These are phyloP conservation scores for Chaenodraco wilsoni DNA, from an alignment of 2,797 vertebrate genomes.

Conservation along the genomic window DNA sequence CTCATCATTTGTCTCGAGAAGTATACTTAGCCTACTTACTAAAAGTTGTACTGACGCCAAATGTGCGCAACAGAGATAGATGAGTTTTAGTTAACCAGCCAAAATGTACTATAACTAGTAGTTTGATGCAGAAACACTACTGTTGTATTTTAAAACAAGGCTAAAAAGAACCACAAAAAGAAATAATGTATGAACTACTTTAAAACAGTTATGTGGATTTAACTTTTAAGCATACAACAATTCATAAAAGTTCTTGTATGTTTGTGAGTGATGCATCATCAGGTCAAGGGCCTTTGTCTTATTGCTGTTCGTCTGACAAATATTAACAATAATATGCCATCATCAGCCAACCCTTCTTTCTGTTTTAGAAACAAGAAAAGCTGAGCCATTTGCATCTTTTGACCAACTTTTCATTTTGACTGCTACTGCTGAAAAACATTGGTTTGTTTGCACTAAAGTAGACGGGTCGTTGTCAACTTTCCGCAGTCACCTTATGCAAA, in stretches of 20 bases:
- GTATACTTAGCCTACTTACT: not conserved
- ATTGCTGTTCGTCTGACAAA: not conserved
- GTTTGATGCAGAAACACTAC: not conserved
- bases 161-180: not conserved
- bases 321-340: conserved; percentile 19
- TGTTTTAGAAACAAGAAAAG: conserved; percentile 22
- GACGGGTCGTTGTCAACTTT: conserved; percentile 9
- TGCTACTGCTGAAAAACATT: conserved; percentile 19
- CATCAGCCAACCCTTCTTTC: not conserved
- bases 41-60: not conserved
- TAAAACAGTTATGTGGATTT: not conserved
- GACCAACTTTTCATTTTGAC: conserved; percentile 26
- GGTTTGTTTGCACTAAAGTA: conserved; percentile 1
- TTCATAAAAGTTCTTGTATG: not conserved
- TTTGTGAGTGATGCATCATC: not conserved
- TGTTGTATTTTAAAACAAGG: not conserved
- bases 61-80: not conserved
- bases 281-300: not conserved
- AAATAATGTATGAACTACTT: not conserved
- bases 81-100: not conserved
- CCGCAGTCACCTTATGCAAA: conserved; percentile 50
- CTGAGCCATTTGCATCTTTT: conserved; percentile 28
- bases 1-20: conserved; percentile 11
- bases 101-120: not conserved
- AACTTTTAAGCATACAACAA: conserved; percentile 2